phyloP scores from a whole-genome alignment of 2,797 vertebrate species.

The Periparus ater region DNA sequence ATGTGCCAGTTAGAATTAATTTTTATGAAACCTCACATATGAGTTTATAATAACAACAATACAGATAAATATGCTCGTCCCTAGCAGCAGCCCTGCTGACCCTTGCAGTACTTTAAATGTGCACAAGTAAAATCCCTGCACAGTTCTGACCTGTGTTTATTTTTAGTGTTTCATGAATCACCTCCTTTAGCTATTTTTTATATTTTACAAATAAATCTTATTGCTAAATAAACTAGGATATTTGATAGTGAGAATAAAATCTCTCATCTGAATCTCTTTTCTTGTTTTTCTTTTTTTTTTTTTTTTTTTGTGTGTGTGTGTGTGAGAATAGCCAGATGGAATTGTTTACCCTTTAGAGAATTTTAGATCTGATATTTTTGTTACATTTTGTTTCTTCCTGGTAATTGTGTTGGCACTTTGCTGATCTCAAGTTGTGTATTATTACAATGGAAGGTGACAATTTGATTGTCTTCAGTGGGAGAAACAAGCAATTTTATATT shows the following conservation, averaged over 20 bases:
- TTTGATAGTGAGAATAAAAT: conserved; percentile 59
- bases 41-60: not conserved
- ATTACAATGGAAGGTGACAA: conserved; percentile 93
- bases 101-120: not conserved
- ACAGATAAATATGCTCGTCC: not conserved
- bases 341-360: conserved; percentile 70
- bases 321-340: conserved; percentile 51
- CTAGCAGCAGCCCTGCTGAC: not conserved
- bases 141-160: conserved; percentile 29
- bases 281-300: not conserved
- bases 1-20: conserved; percentile 18
- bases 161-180: conserved; percentile 39
- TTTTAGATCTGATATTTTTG: conserved; percentile 73
- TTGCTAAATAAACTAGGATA: conserved; percentile 52
- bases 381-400: conserved; percentile 75
- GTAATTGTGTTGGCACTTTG: conserved; percentile 79
- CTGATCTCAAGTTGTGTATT: conserved; percentile 80
- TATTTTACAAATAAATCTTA: conserved; percentile 59
- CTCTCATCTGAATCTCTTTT: not conserved
- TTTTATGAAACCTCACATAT: conserved; percentile 27
- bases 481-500: conserved; percentile 89
- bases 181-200: conserved; percentile 51
- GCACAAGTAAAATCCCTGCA: not conserved
- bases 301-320: not conserved
- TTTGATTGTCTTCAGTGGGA: conserved; percentile 94